These are phyloP conservation scores for Apocrypta bakeri DNA, from an alignment of 1,140 invertebrate species.

Conservation along the genomic window DNA sequence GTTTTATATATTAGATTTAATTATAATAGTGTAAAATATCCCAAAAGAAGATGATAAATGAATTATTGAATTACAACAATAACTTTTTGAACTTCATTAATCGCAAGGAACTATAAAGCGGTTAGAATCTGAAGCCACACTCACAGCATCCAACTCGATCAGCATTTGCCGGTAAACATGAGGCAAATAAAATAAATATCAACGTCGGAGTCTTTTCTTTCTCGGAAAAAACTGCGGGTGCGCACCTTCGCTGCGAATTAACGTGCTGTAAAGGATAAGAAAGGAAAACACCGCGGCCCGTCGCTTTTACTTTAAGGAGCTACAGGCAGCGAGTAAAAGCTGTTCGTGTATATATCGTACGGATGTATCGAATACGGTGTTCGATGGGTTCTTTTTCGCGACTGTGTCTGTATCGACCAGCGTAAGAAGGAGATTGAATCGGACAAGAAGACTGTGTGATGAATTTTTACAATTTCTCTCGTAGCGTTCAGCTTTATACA, in stretches of 20 bases:
- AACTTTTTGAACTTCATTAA: not conserved
- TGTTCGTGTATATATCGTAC: not conserved
- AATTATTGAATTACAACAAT: too few relatives aligned
- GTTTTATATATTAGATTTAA: too few relatives aligned
- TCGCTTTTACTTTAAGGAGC: slow-evolving; percentile 4
- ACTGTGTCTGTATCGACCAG: not conserved
- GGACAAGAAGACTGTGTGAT: not conserved
- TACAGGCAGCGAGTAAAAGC: not conserved
- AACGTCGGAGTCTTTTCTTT: not conserved
- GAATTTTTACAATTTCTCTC: not conserved
- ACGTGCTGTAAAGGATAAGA: slow-evolving; percentile 21
- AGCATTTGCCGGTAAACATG: not conserved
- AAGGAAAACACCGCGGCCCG: not conserved
- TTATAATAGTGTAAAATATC: too few relatives aligned
- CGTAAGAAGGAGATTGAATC: not conserved
- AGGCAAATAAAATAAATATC: slow-evolving; percentile 31
- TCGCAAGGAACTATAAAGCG: not conserved
- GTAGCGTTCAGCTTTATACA: too few relatives aligned
- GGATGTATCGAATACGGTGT: slow-evolving; percentile 8
- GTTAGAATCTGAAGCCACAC: not conserved
- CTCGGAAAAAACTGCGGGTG: not conserved
- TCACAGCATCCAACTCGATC: not conserved
- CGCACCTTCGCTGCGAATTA: slow-evolving; percentile 32
- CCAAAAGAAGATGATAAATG: too few relatives aligned
- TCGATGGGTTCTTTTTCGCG: not conserved